phyloP scores from a whole-genome alignment of 2,888 invertebrate genomes.

The Eristalis pertinax region DNA sequence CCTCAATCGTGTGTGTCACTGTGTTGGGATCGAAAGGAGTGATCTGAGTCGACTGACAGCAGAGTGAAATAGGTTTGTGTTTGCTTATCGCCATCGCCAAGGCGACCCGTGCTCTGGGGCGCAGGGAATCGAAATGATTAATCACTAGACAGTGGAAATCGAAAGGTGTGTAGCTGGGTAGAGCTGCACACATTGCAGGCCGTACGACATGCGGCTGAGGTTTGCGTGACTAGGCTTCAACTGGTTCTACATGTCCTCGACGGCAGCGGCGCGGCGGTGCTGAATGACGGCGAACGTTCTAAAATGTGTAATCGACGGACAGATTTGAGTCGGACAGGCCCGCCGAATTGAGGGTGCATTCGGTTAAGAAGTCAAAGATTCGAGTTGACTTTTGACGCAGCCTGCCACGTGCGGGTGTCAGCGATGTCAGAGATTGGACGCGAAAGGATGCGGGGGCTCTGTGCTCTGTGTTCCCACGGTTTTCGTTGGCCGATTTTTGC shows the following conservation, averaged over 20 bases:
- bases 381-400: conserved; percentile 62
- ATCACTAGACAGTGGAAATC: conserved; percentile 68
- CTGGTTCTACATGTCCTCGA: conserved; percentile 71
- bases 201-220: conserved; percentile 47
- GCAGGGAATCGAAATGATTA: conserved; percentile 61
- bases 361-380: conserved; percentile 61
- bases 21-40: conserved; percentile 31
- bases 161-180: conserved; percentile 62
- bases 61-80: conserved; percentile 39
- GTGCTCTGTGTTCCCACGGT: conserved; percentile 50
- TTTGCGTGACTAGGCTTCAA: conserved; percentile 70
- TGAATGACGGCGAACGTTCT: conserved; percentile 55
- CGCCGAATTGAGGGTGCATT: conserved; percentile 17
- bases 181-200: conserved; percentile 30
- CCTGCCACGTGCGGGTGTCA: conserved; percentile 56
- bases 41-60: conserved; percentile 21
- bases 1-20: conserved; percentile 9
- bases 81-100: conserved; percentile 64
- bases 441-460: conserved; percentile 21
- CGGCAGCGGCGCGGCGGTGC: conserved; percentile 20
- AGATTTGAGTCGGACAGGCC: conserved; percentile 41
- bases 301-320: conserved; percentile 53
- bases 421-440: conserved; percentile 21
- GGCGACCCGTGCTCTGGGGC: conserved; percentile 59
- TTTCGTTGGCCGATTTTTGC: conserved; percentile 10